These are phyloP conservation scores for Chamaedrilus cognettii DNA, from an alignment of 2,888 invertebrate species.

Conservation along the genomic window DNA sequence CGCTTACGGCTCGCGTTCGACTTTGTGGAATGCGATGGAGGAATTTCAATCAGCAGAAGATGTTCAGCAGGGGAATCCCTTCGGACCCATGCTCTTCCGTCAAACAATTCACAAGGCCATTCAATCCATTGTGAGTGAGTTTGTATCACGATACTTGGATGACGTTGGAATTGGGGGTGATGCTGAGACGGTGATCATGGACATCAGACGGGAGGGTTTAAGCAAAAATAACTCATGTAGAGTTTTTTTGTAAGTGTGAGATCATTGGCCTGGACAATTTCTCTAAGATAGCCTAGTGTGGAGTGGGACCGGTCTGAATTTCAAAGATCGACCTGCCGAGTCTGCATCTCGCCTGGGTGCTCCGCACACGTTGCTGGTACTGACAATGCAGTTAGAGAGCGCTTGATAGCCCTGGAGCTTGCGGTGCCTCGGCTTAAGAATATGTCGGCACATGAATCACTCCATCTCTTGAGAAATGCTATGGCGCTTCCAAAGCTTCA, in stretches of 20 bases:
- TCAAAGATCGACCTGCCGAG: neutral
- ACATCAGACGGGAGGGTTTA: no score
- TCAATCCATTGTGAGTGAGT: neutral
- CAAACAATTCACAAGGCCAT: neutral
- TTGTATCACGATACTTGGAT: neutral
- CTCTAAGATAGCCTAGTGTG: neutral
- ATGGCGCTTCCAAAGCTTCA: neutral
- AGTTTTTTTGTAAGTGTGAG: no score
- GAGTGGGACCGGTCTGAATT: neutral
- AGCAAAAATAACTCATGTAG: no score
- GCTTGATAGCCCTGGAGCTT: neutral
- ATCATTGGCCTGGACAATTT: no score
- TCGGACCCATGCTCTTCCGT: neutral
- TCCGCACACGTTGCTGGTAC: neutral
- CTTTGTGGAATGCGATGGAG: neutral
- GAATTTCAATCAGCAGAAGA: neutral
- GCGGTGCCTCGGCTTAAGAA: neutral
- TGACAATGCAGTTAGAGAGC: neutral
- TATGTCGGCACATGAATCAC: neutral
- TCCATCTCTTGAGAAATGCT: neutral
- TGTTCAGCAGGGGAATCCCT: neutral
- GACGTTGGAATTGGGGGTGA: no score
- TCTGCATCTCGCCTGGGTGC: neutral
- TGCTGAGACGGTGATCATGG: no score
- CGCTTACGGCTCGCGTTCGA: neutral